Conservation (phyloP, 2,797 vertebrate genomes). For the Eospalax fontanierii region DNA sequence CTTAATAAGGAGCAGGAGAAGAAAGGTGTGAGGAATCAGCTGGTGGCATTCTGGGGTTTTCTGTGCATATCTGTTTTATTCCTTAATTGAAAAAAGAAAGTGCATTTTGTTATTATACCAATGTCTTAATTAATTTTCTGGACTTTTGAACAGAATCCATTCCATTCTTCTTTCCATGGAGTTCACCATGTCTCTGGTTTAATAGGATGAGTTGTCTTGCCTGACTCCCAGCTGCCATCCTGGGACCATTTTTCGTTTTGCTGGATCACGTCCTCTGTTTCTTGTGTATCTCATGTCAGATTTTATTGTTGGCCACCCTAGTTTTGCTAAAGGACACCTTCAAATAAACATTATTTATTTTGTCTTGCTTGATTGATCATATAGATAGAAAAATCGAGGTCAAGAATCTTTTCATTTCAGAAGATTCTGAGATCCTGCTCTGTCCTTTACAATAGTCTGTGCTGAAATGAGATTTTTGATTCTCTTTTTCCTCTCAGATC, state of each 20-base stretch:
- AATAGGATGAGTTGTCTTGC: slow-evolving; percentile 68
- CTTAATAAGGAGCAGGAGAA: neutral
- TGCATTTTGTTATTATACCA: slow-evolving; percentile 60
- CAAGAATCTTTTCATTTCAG: slow-evolving; percentile 53
- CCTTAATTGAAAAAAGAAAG: slow-evolving; percentile 46
- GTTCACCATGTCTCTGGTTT: slow-evolving; percentile 67
- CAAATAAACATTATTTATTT: slow-evolving; percentile 38
- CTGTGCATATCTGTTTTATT: slow-evolving; percentile 3
- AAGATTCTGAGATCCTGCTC: slow-evolving; percentile 32
- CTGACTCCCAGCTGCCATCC: slow-evolving; percentile 58
- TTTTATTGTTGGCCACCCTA: slow-evolving; percentile 50
- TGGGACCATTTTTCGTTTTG: slow-evolving; percentile 49
- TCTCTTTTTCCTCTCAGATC: neutral
- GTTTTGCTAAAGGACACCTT: slow-evolving; percentile 68
- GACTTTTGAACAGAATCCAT: slow-evolving; percentile 70
- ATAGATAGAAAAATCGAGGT: slow-evolving; percentile 45
- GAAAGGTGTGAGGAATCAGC: neutral
- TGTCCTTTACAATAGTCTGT: neutral
- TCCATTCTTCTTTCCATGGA: slow-evolving; percentile 66
- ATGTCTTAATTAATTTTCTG: slow-evolving; percentile 71
- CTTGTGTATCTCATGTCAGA: slow-evolving; percentile 40
- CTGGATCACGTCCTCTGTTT: slow-evolving; percentile 58
- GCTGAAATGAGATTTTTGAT: slow-evolving; percentile 60
- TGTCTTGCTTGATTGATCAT: neutral
- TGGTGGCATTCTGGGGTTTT: neutral